These are phyloP conservation scores for Drosophila ustulata DNA, from an alignment of 2,888 invertebrate species.

Conservation along the genomic window DNA sequence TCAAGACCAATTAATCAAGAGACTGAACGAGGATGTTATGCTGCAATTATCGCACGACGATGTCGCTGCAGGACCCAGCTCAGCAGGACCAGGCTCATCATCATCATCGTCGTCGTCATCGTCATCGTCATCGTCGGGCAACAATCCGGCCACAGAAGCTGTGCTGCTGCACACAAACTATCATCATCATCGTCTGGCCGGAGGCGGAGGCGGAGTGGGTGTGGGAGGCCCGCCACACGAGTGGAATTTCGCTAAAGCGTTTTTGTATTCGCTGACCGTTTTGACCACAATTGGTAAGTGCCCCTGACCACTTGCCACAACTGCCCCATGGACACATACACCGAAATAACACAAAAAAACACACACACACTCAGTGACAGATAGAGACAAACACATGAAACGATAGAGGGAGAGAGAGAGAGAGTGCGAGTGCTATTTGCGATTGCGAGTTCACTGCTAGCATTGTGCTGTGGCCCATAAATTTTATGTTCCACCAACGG, in stretches of 20 bases:
- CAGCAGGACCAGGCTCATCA: constrained; percentile 19
- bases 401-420: constrained; percentile 1
- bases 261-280: constrained; percentile 97
- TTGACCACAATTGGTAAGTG: constrained; percentile 95
- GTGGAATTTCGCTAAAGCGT: constrained; percentile 95
- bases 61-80: constrained; percentile 72
- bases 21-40: constrained; percentile 91
- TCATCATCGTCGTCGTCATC: constrained; percentile 5
- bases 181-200: constrained; percentile 83
- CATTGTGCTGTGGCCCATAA: constrained; percentile 57
- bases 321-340: constrained; percentile 19
- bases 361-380: constrained; percentile 16
- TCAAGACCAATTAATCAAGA: constrained; percentile 93
- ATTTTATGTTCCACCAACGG: constrained; percentile 72
- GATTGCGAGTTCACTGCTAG: constrained; percentile 10
- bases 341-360: background rate
- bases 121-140: constrained; percentile 26
- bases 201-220: constrained; percentile 46
- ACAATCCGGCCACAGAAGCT: constrained; percentile 84
- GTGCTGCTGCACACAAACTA: constrained; percentile 83
- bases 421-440: background rate
- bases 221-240: constrained; percentile 85
- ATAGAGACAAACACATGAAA: constrained; percentile 11
- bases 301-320: constrained; percentile 18
- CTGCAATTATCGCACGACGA: constrained; percentile 87